Conservation (phyloP, 2,797 vertebrate species). For the Triplophysa yarkandensis region DNA sequence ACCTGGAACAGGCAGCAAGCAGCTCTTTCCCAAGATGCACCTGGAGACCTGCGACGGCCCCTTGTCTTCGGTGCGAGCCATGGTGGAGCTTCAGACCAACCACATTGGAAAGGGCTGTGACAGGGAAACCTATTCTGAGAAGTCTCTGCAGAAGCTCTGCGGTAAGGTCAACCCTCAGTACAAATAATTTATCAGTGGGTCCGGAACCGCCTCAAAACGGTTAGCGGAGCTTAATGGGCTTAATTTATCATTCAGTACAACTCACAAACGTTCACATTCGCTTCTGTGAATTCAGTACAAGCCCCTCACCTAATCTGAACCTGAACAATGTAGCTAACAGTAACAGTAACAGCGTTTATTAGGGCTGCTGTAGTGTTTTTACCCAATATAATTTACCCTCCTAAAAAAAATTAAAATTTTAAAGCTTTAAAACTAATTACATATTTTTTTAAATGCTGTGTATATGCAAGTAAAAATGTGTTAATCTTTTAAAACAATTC, state of each 20-base stretch:
- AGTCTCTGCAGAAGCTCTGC: slow-evolving; percentile 92
- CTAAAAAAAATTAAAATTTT: too few relatives aligned
- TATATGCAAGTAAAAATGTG: too few relatives aligned
- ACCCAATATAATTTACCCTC: too few relatives aligned
- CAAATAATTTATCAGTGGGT: neutral
- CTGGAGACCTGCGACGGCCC: slow-evolving; percentile 91
- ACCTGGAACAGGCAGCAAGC: slow-evolving; percentile 87
- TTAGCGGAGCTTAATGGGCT: neutral
- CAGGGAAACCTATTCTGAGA: slow-evolving; percentile 92
- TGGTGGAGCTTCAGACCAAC: slow-evolving; percentile 88
- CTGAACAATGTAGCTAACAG: neutral
- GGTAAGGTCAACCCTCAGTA: slow-evolving; percentile 72
- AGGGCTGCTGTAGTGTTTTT: too few relatives aligned
- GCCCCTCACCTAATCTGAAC: neutral
- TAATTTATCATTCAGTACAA: slow-evolving; percentile 8
- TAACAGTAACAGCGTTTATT: too few relatives aligned
- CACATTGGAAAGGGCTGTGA: slow-evolving; percentile 94
- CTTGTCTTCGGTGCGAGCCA: slow-evolving; percentile 84
- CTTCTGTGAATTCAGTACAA: neutral
- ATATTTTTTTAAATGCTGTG: too few relatives aligned
- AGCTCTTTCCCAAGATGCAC: slow-evolving; percentile 88
- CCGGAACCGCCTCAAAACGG: neutral
- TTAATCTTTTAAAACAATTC: too few relatives aligned
- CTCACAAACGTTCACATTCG: neutral
- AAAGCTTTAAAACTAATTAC: too few relatives aligned